These are phyloP conservation scores for Acheta domesticus DNA, from an alignment of 2,888 invertebrate species.

Conservation along the genomic window DNA sequence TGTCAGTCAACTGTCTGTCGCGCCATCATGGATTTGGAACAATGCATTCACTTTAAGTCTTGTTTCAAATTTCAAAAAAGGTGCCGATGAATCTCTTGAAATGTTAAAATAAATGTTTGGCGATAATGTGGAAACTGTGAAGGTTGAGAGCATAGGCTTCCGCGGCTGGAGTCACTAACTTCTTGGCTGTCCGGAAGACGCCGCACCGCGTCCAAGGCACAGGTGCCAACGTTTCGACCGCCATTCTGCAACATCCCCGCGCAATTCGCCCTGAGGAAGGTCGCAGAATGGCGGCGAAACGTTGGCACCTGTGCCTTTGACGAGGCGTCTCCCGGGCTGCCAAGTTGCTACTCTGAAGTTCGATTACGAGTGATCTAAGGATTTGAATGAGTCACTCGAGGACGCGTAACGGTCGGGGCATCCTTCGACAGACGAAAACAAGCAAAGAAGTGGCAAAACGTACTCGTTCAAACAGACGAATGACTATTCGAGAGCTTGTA, in stretches of 20 bases:
- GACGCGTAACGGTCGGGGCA: background rate
- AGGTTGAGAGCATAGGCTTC: no score
- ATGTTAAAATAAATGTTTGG: background rate
- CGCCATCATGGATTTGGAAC: background rate
- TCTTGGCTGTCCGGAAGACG: no score
- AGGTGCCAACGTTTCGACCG: no score
- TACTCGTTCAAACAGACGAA: background rate
- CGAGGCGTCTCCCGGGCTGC: no score
- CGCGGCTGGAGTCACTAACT: no score
- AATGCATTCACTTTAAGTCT: background rate
- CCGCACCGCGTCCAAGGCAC: no score
- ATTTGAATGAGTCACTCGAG: background rate
- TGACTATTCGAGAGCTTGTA: conserved; percentile 5
- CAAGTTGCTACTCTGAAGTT: no score
- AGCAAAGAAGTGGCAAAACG: conserved; percentile 21
- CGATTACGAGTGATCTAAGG: background rate
- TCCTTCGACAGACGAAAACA: conserved; percentile 18
- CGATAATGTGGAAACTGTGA: conserved; percentile 18
- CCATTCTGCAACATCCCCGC: no score
- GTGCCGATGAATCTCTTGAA: background rate
- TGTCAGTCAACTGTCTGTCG: conserved; percentile 12
- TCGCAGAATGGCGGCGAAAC: no score
- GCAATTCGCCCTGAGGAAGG: no score
- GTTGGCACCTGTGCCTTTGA: no score
- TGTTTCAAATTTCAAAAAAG: background rate